Conservation (phyloP, 2,113 vertebrate genomes). For the Dasyurus viverrinus region DNA sequence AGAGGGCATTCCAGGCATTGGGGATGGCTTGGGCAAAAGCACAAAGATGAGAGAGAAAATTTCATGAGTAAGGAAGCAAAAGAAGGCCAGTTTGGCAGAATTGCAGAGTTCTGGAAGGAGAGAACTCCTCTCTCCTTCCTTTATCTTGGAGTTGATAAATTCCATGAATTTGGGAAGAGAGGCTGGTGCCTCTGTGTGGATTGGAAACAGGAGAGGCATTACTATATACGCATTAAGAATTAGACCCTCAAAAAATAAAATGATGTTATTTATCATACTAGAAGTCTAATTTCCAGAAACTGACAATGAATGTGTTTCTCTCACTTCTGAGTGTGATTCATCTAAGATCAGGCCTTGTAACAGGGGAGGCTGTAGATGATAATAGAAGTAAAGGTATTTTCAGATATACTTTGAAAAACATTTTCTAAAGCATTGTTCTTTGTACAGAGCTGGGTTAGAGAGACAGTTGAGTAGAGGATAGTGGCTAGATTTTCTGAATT, state of each 20-base stretch:
- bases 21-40: background rate
- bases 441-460: background rate
- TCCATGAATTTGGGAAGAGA: background rate
- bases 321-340: background rate
- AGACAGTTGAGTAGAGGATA: background rate
- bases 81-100: background rate
- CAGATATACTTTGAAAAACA: slow-evolving; percentile 8
- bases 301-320: background rate
- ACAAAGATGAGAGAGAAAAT: background rate
- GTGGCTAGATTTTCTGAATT: background rate
- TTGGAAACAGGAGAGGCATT: background rate
- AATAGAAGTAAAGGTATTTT: slow-evolving; percentile 39
- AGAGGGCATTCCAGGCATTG: background rate
- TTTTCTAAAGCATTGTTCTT: slow-evolving; percentile 36
- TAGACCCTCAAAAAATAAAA: background rate
- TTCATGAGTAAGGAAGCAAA: background rate
- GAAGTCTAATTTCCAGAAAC: slow-evolving; percentile 46
- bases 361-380: background rate
- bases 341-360: background rate
- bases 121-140: no score
- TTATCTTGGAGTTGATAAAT: no score
- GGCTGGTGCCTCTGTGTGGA: background rate
- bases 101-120: background rate
- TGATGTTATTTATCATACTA: background rate
- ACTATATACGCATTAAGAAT: background rate